Evolutionary conservation across 2,888 invertebrate genomes (phyloP), one percentile per base, ranked within the genome.

Genomic region (Drosophila mayaguana): DNA sequence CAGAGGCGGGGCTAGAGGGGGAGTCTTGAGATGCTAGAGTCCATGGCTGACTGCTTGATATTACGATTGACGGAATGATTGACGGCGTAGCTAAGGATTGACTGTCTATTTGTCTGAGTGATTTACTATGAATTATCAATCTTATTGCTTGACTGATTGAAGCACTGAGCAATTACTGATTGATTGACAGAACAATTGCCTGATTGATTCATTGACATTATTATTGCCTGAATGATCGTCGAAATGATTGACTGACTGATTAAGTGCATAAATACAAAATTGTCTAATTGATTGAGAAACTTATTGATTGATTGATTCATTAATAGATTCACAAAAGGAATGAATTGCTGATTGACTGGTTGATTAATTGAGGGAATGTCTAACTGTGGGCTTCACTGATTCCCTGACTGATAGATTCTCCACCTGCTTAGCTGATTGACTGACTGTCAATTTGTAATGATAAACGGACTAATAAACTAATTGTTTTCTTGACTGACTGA

Each of bases 1-100:
- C 63, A 69, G 48, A 11, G 53, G 32, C 56, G 18, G 16, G 20
- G 34, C 0, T 28, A 2, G 43, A 48, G 11, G 42, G 72, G 63
- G 57, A 36, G 3, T 11, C 6, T n/a, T 25, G 14, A 59, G 14
- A 18, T 36, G 20, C 12, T 32, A 7, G 9, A 36, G 8, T 4
- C 2, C 32, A 4, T 25, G 16, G 9, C 11, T 7, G 14, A 34
- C 0, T 8, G 50, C 9, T 4, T 20, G 7, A 20, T 20, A 7
- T 7, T 36, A 1, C 5, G 38, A 9, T 20, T 16, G 16, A 16
- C 5, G 36, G 2, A 14, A 7, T 38, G 4, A 36, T 8, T 36
- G 36, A 51, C 1, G 22, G 34, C 20, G 14, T 16, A 16, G 0
- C 18, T 32, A 20, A 51, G 4, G 42, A 18, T 3, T 45, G 20